Percentiles rank a stretch among this genome's conserved stretches.
Evolutionary conservation across 2,113 vertebrate species (phyloP).

Genomic region (Muntiacus reevesi): DNA sequence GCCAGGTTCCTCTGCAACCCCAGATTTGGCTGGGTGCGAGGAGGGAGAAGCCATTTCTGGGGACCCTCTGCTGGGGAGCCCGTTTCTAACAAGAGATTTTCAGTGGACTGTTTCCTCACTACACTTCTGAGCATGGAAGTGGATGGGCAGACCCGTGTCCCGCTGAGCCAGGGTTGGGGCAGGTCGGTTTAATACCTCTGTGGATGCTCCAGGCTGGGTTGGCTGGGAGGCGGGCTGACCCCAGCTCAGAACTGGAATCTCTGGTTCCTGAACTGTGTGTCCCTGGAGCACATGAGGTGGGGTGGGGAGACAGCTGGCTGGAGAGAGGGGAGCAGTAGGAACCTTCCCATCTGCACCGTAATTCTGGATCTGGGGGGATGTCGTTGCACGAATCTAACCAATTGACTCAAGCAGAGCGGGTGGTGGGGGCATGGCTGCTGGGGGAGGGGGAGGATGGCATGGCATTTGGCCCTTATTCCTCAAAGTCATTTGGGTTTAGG

Average conservation of each 20-base stretch:
- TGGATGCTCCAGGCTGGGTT: not conserved
- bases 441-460: too few relatives aligned
- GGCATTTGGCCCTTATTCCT: not conserved
- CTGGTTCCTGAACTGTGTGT: not conserved
- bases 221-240: not conserved
- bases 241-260: not conserved
- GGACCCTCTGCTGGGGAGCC: not conserved
- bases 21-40: not conserved
- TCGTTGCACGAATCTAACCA: not conserved
- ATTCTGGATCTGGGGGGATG: not conserved
- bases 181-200: not conserved
- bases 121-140: not conserved
- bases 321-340: not conserved
- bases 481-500: not conserved
- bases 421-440: accelerated
- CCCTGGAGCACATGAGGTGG: not conserved
- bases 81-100: not conserved
- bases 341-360: not conserved
- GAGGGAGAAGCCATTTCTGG: not conserved
- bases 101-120: not conserved
- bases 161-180: not conserved
- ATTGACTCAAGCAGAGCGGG: not conserved
- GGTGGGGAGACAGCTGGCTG: not conserved
- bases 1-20: not conserved
- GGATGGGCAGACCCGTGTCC: not conserved